These are phyloP conservation scores for Laothoe populi DNA, from an alignment of 2,888 invertebrate species.

Conservation along the genomic window DNA sequence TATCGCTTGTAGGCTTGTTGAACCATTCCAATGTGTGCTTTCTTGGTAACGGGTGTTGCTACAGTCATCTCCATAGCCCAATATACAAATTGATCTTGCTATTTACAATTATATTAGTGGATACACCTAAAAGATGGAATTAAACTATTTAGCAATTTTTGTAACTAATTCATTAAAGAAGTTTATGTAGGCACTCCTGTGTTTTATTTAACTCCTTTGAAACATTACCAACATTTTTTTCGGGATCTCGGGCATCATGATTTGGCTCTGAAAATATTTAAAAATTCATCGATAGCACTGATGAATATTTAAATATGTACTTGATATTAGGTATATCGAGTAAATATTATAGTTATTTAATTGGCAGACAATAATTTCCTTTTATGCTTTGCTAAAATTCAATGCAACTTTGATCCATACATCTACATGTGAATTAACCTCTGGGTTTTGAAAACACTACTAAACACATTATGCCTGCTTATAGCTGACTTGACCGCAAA, in stretches of 20 bases:
- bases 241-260: background rate
- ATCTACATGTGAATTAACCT: no score
- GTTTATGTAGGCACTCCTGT: conserved; percentile 62
- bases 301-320: no score
- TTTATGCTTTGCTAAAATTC: no score
- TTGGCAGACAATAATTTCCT: no score
- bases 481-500: no score
- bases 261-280: no score
- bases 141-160: conserved; percentile 64
- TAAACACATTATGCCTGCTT: no score
- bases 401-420: no score
- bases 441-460: no score
- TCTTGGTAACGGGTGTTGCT: conserved; percentile 9
- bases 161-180: conserved; percentile 81
- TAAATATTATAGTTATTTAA: no score
- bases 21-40: conserved; percentile 66
- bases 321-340: no score
- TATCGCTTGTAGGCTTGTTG: conserved; percentile 48
- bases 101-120: conserved; percentile 15
- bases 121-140: conserved; percentile 59
- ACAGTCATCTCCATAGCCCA: background rate
- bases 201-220: conserved; percentile 44
- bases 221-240: background rate
- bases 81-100: conserved; percentile 7
- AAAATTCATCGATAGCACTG: no score